Evolutionary conservation across 1,140 invertebrate genomes (phyloP).

Genomic region (Fopius arisanus): DNA sequence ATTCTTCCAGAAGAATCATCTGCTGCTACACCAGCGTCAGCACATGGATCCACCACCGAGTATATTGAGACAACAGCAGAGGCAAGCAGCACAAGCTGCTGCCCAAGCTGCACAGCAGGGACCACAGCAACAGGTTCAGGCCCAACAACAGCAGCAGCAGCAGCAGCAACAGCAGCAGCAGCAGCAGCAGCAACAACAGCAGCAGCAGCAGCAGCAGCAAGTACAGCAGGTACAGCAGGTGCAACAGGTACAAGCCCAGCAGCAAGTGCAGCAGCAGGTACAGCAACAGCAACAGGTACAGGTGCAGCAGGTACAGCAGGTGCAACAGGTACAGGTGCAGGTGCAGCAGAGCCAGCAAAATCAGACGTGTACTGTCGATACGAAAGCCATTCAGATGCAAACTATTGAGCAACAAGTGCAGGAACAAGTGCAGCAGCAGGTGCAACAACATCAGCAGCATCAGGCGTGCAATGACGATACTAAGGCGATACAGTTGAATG

Average conservation of each 20-base stretch:
- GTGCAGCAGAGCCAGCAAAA: constrained; percentile 48
- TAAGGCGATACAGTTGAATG: constrained; percentile 65
- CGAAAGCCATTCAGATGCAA: constrained; percentile 48
- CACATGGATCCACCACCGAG: constrained; percentile 78
- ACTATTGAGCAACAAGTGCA: constrained; percentile 47
- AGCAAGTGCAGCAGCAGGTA: constrained; percentile 27
- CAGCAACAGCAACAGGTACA: constrained; percentile 42
- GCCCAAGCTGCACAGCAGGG: constrained; percentile 56
- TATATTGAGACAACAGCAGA: constrained; percentile 63
- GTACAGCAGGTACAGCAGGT: constrained; percentile 43
- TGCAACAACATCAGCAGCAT: constrained; percentile 51
- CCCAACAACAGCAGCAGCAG: constrained; percentile 46
- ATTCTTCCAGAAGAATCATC: constrained; percentile 86
- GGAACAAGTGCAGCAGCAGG: constrained; percentile 47
- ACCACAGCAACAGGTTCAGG: constrained; percentile 48
- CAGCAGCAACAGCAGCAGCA: constrained; percentile 20
- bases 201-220: constrained; percentile 46
- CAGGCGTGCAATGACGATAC: constrained; percentile 60
- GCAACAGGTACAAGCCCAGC: constrained; percentile 37
- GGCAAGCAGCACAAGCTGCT: constrained; percentile 62
- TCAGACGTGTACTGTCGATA: constrained; percentile 49
- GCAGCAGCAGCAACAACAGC: constrained; percentile 42
- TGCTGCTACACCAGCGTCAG: constrained; percentile 80
- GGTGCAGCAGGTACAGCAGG: constrained; percentile 39
- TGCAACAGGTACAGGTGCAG: constrained; percentile 39